Percentiles rank a stretch among this genome's conserved stretches.
These are phyloP conservation scores for Condylostylus longicornis DNA, from an alignment of 1,140 invertebrate genomes.

Conservation along the genomic window DNA sequence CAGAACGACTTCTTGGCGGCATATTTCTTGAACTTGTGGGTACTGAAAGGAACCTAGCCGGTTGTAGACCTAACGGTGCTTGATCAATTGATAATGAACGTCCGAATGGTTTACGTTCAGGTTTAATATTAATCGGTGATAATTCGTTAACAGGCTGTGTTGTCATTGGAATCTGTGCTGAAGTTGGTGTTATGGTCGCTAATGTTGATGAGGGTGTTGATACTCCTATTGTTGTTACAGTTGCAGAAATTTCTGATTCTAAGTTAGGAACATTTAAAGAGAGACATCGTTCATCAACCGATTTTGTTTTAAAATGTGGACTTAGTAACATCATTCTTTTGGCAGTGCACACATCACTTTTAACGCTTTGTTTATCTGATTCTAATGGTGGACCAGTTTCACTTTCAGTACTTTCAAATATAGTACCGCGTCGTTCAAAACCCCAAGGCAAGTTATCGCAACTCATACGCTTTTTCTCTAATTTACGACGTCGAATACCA, in stretches of 20 bases:
- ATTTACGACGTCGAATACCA: constrained; percentile 24
- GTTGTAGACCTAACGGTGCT: constrained; percentile 11
- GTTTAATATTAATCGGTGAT: too few species aligned
- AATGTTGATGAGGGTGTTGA: constrained; percentile 1
- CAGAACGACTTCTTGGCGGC: constrained; percentile 29
- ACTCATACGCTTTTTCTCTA: constrained; percentile 30
- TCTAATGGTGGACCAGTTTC: constrained; percentile 14
- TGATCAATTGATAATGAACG: constrained; percentile 29
- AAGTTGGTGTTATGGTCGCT: constrained; percentile 8
- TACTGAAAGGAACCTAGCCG: constrained; percentile 20
- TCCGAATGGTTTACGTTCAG: constrained; percentile 10
- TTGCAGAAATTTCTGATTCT: constrained; percentile 4
- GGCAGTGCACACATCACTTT: constrained; percentile 18
- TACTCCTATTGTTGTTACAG: not conserved
- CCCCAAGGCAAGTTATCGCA: constrained; percentile 30
- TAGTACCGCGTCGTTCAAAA: constrained; percentile 23
- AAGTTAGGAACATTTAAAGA: not conserved
- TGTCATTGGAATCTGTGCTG: constrained; percentile 8
- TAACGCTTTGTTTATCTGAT: constrained; percentile 22
- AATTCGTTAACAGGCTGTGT: not conserved
- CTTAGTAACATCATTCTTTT: constrained; percentile 5
- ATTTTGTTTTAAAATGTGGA: too few species aligned
- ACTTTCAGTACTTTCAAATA: constrained; percentile 28
- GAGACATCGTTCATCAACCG: too few species aligned
- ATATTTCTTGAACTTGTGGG: constrained; percentile 27